phyloP scores from a whole-genome alignment of 2,888 invertebrate species.

The Lacanobia oleracea region DNA sequence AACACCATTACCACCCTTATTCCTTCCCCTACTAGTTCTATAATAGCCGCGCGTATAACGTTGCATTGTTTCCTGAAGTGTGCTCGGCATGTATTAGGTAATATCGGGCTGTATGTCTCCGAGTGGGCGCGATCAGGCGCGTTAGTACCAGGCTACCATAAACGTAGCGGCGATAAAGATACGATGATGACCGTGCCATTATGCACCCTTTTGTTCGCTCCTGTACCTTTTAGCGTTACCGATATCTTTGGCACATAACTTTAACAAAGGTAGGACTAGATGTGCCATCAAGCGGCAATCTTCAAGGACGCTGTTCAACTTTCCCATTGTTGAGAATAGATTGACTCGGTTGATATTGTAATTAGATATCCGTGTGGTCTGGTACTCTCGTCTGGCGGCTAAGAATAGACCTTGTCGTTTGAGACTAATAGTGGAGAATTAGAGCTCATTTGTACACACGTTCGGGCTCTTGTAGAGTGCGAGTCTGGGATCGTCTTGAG shows the following conservation, averaged over 20 bases:
- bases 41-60: slow-evolving; percentile 53
- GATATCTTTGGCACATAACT: slow-evolving; percentile 57
- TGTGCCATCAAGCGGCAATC: slow-evolving; percentile 35
- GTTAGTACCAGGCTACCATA: slow-evolving; percentile 60
- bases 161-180: slow-evolving; percentile 66
- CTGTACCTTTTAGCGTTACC: slow-evolving; percentile 53
- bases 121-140: slow-evolving; percentile 53
- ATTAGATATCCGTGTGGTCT: slow-evolving; percentile 53
- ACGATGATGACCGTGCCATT: slow-evolving; percentile 68
- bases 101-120: slow-evolving; percentile 52
- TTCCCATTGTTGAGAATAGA: slow-evolving; percentile 48
- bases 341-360: slow-evolving; percentile 54
- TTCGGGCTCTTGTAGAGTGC: neutral
- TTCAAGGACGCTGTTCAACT: slow-evolving; percentile 48
- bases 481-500: neutral
- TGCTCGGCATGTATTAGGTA: slow-evolving; percentile 54
- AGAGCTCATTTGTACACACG: neutral
- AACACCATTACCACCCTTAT: slow-evolving; percentile 49
- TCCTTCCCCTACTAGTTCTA: slow-evolving; percentile 26
- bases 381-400: slow-evolving; percentile 20
- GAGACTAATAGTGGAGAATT: slow-evolving; percentile 18
- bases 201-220: slow-evolving; percentile 61
- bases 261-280: slow-evolving; percentile 42
- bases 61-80: slow-evolving; percentile 64
- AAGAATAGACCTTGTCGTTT: slow-evolving; percentile 42